phyloP scores from a whole-genome alignment of 2,888 invertebrate species.

The Vesta saturnalis region DNA sequence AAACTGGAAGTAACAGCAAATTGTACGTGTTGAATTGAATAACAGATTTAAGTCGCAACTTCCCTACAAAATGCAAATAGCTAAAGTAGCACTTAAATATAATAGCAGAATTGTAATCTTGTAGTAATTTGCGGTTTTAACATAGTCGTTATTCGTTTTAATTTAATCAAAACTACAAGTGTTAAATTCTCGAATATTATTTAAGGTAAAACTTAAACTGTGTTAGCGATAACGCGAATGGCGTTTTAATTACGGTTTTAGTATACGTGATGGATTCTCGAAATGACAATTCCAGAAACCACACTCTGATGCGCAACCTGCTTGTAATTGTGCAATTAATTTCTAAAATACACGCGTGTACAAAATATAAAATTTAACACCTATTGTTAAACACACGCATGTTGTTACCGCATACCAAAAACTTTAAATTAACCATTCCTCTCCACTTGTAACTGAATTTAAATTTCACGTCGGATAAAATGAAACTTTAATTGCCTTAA shows the following conservation, averaged over 20 bases:
- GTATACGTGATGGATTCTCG: slow-evolving; percentile 22
- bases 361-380: slow-evolving; percentile 9
- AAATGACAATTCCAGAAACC: slow-evolving; percentile 35
- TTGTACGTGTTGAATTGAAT: slow-evolving; percentile 10
- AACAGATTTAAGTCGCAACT: slow-evolving; percentile 7
- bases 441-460: not conserved
- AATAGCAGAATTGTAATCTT: slow-evolving; percentile 24
- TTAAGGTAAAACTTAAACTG: not conserved
- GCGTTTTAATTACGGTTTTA: not conserved
- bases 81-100: slow-evolving; percentile 21
- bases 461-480: too few species aligned
- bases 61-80: slow-evolving; percentile 25
- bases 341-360: slow-evolving; percentile 12
- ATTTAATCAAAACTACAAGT: slow-evolving; percentile 12
- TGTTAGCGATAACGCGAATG: not conserved
- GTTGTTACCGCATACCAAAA: too few species aligned
- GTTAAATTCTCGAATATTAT: not conserved
- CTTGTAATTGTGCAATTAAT: slow-evolving; percentile 21
- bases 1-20: not conserved
- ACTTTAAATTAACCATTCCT: not conserved
- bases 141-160: not conserved
- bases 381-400: not conserved
- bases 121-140: slow-evolving; percentile 15
- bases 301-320: slow-evolving; percentile 15
- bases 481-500: not conserved